Evolutionary conservation across 2,888 invertebrate species (phyloP), one percentile per base, ranked within the genome.

Genomic region (Cephonodes hylas): DNA sequence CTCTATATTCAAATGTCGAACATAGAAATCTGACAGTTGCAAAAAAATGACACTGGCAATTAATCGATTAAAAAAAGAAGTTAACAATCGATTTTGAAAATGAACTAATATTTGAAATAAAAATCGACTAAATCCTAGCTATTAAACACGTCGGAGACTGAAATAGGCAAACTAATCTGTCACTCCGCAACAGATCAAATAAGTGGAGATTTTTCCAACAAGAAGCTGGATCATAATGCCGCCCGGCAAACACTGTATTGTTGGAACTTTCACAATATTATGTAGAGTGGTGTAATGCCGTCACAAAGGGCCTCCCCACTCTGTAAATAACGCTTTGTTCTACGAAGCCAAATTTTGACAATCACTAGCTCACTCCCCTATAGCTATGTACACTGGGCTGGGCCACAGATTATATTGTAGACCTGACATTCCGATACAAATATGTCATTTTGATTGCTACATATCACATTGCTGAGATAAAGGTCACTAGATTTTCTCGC

Each of bases 261-360:
- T 88, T 80, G 80, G 86, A 91, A 92, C 84, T 91, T 91, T 86
- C 91, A 92, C 91, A 91, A 92, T 92, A 92, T 92, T 89, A 91
- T 92, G 90, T 90, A 84, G 91, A 91, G 90, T 89, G 91, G 87
- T 88, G 90, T 92, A 91, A 91, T 91, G 81, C 89, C 83, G 84
- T 77, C 88, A 92, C 92, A 92, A 91, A 93, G 91, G 83, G 79
- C 80, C 88, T 81, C 84, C 83, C 84, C 82, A 77, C 88, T 91
- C 79, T 83, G 91, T 91, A 93, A 93, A 93, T 92, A 93, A 83
- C 86, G 93, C 93, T 93, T 93, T 93, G 92, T 93, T 91, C 93
- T 88, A 83, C 83, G 88, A 93, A 93, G 93, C 93, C 93, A 93
- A 93, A 93, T 93, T 93, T 93, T 93, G 92, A 92, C 93, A 93